Evolutionary conservation across 2,888 invertebrate species (phyloP), one percentile per base, ranked within the genome.

Genomic region (Synergus japonicus): DNA sequence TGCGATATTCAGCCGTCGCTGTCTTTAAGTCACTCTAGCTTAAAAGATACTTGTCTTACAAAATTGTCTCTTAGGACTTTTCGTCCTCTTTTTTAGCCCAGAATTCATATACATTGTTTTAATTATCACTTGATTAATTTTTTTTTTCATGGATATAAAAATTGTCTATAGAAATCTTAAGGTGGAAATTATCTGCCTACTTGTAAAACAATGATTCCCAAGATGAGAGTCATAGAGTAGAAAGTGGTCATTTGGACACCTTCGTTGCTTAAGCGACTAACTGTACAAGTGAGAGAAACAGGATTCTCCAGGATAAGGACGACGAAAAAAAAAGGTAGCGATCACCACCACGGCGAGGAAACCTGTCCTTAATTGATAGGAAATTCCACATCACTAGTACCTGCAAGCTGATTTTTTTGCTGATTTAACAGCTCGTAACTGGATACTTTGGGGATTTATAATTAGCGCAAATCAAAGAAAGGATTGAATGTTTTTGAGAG

Each of bases 291-390:
- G 85, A 87, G 87, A 87, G 88, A 86, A 89, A 89, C 88, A 88
- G 87, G 87, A 88, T 89, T 85, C 87, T 83, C 81, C 77, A 78
- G 85, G 85, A 82, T 84, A 84, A 85, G 86, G 83, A 83, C 76
- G 79, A 58, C 67, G 81, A 83, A 82, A 78, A 83, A 82, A 83
- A 78, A 29, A 29, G 73, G 82, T 65, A 66, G 79, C 76, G 79
- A 79, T 85, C 80, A 82, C 83, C 84, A 84, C 84, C 80, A 82
- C 83, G 78, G 78, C 86, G 81, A 84, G 88, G 86, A 91, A 91
- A 91, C 90, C 90, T 90, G 90, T 91, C 91, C 89, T 88, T 91
- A 91, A 91, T 91, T 91, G 91, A 91, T 91, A 90, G 91, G 89
- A 90, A 90, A 91, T 91, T 91, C 91, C 91, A 87, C 80, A 81